Evolutionary conservation across 2,797 vertebrate species (phyloP).

Genomic region (Mus minutoides): DNA sequence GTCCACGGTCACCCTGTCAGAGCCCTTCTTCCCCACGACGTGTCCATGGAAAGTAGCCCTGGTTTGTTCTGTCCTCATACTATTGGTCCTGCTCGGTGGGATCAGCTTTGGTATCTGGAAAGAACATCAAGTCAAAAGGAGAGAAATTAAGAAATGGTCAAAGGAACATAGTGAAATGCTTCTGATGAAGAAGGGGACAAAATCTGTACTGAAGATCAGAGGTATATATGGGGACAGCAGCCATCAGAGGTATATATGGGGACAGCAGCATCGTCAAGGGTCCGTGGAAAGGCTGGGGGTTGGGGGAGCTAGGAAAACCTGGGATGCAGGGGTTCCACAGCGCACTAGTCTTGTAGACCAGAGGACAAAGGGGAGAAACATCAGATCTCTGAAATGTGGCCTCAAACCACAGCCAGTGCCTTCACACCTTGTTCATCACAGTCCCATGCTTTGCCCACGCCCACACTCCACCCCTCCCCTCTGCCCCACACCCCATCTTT

Average conservation of each 20-base stretch:
- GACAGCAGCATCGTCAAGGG: not conserved
- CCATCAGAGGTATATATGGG: not conserved
- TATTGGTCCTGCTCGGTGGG: constrained; percentile 1
- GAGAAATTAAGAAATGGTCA: not conserved
- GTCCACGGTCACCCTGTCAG: not conserved
- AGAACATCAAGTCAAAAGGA: not conserved
- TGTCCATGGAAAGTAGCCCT: constrained; percentile 50
- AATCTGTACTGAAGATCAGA: rapidly evolving
- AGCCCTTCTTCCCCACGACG: constrained; percentile 62
- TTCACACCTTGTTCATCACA: not conserved
- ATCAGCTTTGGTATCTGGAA: constrained; percentile 13
- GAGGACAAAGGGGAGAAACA: not conserved
- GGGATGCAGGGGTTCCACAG: no score
- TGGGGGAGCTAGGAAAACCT: not conserved
- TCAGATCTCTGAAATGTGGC: no score
- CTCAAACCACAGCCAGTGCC: not conserved
- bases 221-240: not conserved
- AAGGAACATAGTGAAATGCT: not conserved
- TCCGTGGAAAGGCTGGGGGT: not conserved
- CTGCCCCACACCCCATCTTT: not conserved
- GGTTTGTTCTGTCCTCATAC: not conserved
- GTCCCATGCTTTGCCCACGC: not conserved
- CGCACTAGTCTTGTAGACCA: no score
- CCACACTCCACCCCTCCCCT: not conserved
- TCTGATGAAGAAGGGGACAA: not conserved